Base-by-base conservation (phyloP, 2,113 vertebrate species). In the Thamnaconus septentrionalis region DNA sequence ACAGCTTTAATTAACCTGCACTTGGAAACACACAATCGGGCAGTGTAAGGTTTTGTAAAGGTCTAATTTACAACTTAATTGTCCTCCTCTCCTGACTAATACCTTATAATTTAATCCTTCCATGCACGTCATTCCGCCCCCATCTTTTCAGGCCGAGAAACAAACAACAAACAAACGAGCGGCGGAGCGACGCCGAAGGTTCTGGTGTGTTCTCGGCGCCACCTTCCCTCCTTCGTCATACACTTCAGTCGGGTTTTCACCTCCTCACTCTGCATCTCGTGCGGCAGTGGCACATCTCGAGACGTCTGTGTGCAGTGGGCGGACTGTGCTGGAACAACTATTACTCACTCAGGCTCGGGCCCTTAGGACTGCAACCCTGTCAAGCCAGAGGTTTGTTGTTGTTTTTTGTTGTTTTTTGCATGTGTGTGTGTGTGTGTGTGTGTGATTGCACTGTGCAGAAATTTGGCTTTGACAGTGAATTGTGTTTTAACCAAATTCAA, bases 301-400 rank as follows among this genome's bases (percentile, higher is more conserved):
- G 82, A 88, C 76, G 82, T 84, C 79, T 81, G 58, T 75, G 76
- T 88, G 83, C 78, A 79, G 78, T 87, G 86, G 86, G 86, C 55
- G 66, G 86, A 88, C 77, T 76, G 73, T 39, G 79, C 79, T 75
- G 82, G 76, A 73, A 58, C 85, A 85, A 82, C 78, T 85, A 88
- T 85, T 88, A 88, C 78, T 88, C 85, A 89, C 77, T 82, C 79
- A 78, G 69, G 75, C 70, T 85, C 68, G 76, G 75, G 76, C 80
- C 73, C 64, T 73, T 85, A 75, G 73, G 76, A 73, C 70, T 52
- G 56, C 68, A 76, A 66, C 78, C 75, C 67, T 78, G 88, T 85
- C 83, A 88, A 43, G 66, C 66, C 70, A 78, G 18, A 73, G 55
- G 66, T 76, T 65, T 66, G 85, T 73, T 62, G 1, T 61, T 83